Evolutionary conservation across 2,113 vertebrate genomes (phyloP), one percentile per base, ranked within the genome.

Genomic region (Chaetorhynchus papuensis): DNA sequence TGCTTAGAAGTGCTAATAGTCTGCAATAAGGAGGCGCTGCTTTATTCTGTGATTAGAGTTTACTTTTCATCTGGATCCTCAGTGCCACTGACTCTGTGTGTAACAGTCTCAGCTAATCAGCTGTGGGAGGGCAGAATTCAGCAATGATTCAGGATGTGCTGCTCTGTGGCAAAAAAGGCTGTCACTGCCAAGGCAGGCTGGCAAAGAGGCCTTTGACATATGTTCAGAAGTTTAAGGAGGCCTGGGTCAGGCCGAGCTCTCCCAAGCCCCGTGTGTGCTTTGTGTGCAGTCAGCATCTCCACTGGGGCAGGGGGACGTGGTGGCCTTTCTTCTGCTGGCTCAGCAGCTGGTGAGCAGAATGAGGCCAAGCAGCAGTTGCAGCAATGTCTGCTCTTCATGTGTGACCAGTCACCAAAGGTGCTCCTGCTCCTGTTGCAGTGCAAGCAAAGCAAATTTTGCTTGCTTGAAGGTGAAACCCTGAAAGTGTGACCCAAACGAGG

Each of bases 291-390:
- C 5, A 13, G 19, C 45, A 4, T 83, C 77, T 41, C 20, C 52
- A 11, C 22, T 21, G 42, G 49, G 41, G 7, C 9, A 57, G 10
- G 31, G 26, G 39, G 9, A 65, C 2, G 0, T 41, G 19, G 49
- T 87, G 93, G 49, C 70, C 39, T 71, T 75, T 1, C 0, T 24
- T 24, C 83, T 86, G 61, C 86, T 68, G 82, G 30, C 65, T 85
- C 42, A 59, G 65, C 30, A 28, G 49, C 81, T 74, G 50, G 28
- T 44, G 64, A 53, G 42, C 72, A 94, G 63, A n/a, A 66, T 0
- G 0, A 77, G 45, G 31, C 64, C 5, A 3, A 78, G 68, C n/a
- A 54, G 30, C 9, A 0, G 3, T 4, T 42, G 28, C 39, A 84
- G 52, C 35, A 35, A 7, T 28, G 18, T 52, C 65, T 71, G 30